Base-by-base conservation (phyloP, 2,888 invertebrate species). In the Acleris sparsana region DNA sequence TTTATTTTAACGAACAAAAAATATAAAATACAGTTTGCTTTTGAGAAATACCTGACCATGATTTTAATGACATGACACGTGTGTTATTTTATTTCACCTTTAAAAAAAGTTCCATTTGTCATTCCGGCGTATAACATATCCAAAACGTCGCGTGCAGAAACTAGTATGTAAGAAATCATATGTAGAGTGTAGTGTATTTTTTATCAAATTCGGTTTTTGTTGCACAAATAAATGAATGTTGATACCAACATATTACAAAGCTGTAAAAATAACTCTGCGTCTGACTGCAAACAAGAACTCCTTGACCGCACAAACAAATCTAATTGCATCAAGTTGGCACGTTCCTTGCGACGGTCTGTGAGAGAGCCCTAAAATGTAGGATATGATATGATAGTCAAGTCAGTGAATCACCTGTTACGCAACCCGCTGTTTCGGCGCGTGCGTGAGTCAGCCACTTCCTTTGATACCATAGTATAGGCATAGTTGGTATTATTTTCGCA, bases 401-500 rank as follows among this genome's bases (percentile, higher is more conserved):
- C 17, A 53, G 44, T 61, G 60, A 61, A 44, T 61, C 60, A 53
- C 17, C 59, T 25, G 18, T 52, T 61, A 46, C 61, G 53, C 52
- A 61, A 53, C n/a, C 17, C 44, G 3, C 46, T 53, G 53, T 53
- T 61, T 44, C 5, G n/a, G 25, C 22, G 16, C 22, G 43, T 43
- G n/a, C 9, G 22, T 60, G 51, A 60, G 22, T 52, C 51, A 43
- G 51, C 22, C 43, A 44, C 43, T 60, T 60, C 52, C 52, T 39
- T 39, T 58, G 48, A 48, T 18, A 48, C 25, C 18, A 48, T 48
- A 29, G 2, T 16, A 3, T 22, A 22, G 22, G 20, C n/a, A n/a
- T 20, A 20, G 20, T 20, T 20, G 0, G 33, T 9, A 46, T 17
- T 39, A 6, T 39, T 39, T 39, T 39, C 39, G 3, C 39, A 39